Evolutionary conservation across 1,140 invertebrate species (phyloP), one percentile per base, ranked within the genome.

Genomic region (Drosophila elegans): DNA sequence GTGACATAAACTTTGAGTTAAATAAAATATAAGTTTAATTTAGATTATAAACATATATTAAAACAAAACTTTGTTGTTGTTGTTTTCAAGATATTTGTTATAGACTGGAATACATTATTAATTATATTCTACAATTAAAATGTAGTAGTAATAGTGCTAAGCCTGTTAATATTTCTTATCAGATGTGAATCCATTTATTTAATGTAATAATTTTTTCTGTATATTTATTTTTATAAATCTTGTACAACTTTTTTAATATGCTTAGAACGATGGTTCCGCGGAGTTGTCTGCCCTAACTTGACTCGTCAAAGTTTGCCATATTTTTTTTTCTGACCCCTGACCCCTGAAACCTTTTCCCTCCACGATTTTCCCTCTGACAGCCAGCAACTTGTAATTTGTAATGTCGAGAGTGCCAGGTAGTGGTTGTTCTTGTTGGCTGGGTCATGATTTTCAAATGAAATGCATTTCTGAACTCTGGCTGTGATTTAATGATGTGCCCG

Each of bases 401-500:
- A 83, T 84, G 64, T 68, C 69, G 60, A 44, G 34, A 75, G 71
- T 80, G 42, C 11, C 52, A 54, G 55, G 42, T 16, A 25, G 32
- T 12, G 12, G 16, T 51, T 49, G 34, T 29, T 74, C 45, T 42
- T 46, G 52, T 48, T 71, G 49, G 21, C 12, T 39, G 48, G 51
- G 62, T 68, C 83, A 86, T 88, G 82, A 82, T 82, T 82, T 78
- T 81, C 61, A 75, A 82, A 73, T 88, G 83, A 86, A 86, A 86
- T 88, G 82, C 82, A 88, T 79, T 86, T 82, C 68, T 73, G 51
- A 83, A 74, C 66, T 83, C 68, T 83, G 68, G 83, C 84, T 34
- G 59, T 79, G 83, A 86, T 89, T 86, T 89, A 86, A 86, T 86
- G 79, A 88, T 88, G 84, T 83, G 78, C 81, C 63, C 46, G 64